Base-by-base conservation (phyloP, 2,113 vertebrate species). In the Semnopithecus entellus region DNA sequence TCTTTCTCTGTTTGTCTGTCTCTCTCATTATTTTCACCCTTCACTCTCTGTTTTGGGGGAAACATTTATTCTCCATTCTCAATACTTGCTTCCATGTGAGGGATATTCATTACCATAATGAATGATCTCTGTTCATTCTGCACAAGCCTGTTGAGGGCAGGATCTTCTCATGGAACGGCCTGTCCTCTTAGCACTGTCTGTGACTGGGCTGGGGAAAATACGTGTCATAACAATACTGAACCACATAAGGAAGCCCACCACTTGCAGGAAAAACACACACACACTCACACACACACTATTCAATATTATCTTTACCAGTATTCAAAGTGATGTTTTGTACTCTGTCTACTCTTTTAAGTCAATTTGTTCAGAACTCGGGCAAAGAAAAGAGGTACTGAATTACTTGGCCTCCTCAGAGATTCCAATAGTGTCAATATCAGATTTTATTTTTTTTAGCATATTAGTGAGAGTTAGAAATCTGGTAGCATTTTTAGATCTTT, bases 111-210 rank as follows among this genome's bases (percentile, higher is more conserved):
- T 61, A 20, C 22, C n/a, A 2, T 38, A 23, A 6, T 30, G 43
- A 23, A 16, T 6, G 20, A 16, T 12, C n/a, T 10, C 23, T 2
- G 11, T 68, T 40, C 12, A 43, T 30, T 5, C 11, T 22, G 27
- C 14, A 1, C 3, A 1, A 18, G 1, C 50, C 48, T 84, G 14
- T 75, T 30, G 1, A 12, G 25, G 55, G 1, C 4, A 14, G 6
- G 17, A 20, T n/a, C 61, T n/a, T 22, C 30, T n/a, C 0, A 0
- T 23, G 14, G 32, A 35, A 20, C 61, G 23, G 1, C 43, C 5
- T 10, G 16, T 30, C 45, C 16, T 66, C 3, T 32, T 4, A 43
- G 8, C 8, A 1, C 22, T 16, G 7, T 27, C 40, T n/a, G 4
- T 40, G 14, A 4, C 38, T 16, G n/a, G 2, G 6, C 1, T 73